Evolutionary conservation across 2,888 invertebrate genomes (phyloP).

Genomic region (Torymus aiolomorphi): DNA sequence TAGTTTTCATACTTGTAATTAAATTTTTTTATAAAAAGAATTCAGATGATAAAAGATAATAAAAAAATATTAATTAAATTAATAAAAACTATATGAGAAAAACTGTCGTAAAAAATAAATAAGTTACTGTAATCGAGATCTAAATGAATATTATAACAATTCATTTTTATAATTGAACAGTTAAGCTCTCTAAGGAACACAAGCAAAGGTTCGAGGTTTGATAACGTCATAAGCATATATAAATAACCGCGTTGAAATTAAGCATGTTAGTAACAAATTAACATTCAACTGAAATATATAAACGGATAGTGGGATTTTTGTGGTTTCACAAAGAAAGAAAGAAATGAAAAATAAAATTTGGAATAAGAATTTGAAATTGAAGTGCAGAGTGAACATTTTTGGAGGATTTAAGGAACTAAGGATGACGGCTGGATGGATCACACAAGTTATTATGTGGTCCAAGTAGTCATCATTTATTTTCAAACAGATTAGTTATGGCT

Average conservation of each 20-base stretch:
- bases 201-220: constrained; percentile 38
- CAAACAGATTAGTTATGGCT: constrained; percentile 68
- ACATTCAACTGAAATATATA: constrained; percentile 22
- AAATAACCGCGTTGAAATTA: constrained; percentile 24
- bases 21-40: background rate
- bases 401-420: constrained; percentile 39
- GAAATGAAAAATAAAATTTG: constrained; percentile 22
- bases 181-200: constrained; percentile 50
- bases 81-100: constrained; percentile 7
- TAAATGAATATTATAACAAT: constrained; percentile 22
- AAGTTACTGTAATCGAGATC: constrained; percentile 18
- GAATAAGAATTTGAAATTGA: constrained; percentile 23
- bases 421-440: constrained; percentile 69
- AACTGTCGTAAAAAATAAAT: constrained; percentile 6
- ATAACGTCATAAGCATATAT: constrained; percentile 31
- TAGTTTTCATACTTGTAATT: constrained; percentile 7
- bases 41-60: background rate
- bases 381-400: constrained; percentile 44
- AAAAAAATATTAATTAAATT: constrained; percentile 1
- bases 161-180: constrained; percentile 26
- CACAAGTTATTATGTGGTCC: constrained; percentile 66
- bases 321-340: constrained; percentile 6
- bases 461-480: constrained; percentile 63
- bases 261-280: constrained; percentile 40
- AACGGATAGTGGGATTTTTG: constrained; percentile 8